Base-by-base conservation (phyloP, 2,888 invertebrate species). In the Hofmannophila pseudospretella region DNA sequence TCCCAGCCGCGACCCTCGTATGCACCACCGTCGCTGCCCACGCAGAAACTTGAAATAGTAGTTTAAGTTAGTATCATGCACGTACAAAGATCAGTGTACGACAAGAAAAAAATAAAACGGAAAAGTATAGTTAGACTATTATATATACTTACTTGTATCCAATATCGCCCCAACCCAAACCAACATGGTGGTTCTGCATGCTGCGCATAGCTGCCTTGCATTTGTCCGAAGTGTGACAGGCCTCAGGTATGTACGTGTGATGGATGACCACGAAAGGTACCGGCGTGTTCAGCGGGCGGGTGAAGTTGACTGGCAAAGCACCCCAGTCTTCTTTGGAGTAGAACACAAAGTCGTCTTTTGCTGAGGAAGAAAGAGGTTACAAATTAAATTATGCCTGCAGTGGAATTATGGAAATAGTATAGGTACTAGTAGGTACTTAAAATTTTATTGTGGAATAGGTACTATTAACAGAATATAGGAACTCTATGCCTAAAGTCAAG, bases 1-100 rank as follows among this genome's bases (percentile, higher is more conserved):
- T 88, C 82, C 90, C 94, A 94, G 0, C 93, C 93, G 2, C 93
- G 86, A 1, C 93, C 93, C 46, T 89, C 89, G 67, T 93, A 94
- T 3, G 89, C 91, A 8, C 86, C 79, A 0, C 92, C 93, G 51
- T 94, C 93, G 12, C 92, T 90, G 2, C 94, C 94, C 19, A 93
- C 88, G 28, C 89, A 90, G 67, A 93, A 94, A 62, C 91, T 93
- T 60, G 77, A 88, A 16, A 16, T 5, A 16, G n/a, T n/a, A n/a
- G n/a, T n/a, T n/a, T n/a, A n/a, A n/a, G n/a, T n/a, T n/a, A n/a
- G n/a, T n/a, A n/a, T n/a, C n/a, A n/a, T n/a, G n/a, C n/a, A n/a
- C n/a, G n/a, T n/a, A n/a, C n/a, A n/a, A n/a, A n/a, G n/a, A n/a
- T n/a, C n/a, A n/a, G n/a, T n/a, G n/a, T n/a, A n/a, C n/a, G n/a